These are phyloP conservation scores for Craterocephalus amniculus DNA, from an alignment of 2,797 vertebrate species.

Conservation along the genomic window DNA sequence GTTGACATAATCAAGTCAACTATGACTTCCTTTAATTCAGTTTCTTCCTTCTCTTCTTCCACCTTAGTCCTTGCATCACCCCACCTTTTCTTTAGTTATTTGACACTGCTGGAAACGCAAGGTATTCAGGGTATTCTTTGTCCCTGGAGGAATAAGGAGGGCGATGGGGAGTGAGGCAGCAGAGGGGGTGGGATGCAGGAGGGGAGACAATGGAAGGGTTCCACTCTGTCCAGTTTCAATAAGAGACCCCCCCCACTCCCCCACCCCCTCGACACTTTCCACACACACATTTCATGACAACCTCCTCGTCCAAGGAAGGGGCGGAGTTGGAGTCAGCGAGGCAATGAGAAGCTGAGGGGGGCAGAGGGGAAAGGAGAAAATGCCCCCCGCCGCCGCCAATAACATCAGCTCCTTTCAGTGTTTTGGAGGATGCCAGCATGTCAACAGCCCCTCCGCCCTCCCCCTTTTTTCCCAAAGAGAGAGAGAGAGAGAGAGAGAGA, in stretches of 20 bases:
- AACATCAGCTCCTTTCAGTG: conserved; percentile 45
- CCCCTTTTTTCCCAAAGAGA: conserved; percentile 48
- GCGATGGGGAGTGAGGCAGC: conserved; percentile 40
- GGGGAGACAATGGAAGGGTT: conserved; percentile 73
- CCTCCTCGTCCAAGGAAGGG: conserved; percentile 67
- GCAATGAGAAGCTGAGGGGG: conserved; percentile 52
- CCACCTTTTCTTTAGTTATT: conserved; percentile 71
- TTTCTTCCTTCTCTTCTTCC: conserved; percentile 30
- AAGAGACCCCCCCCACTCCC: conserved; percentile 45
- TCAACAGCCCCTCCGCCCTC: conserved; percentile 48
- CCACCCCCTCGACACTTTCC: conserved; percentile 25
- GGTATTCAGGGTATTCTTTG: conserved; percentile 79
- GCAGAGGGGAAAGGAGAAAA: conserved; percentile 43
- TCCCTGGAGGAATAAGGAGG: conserved; percentile 69
- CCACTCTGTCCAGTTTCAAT: conserved; percentile 74
- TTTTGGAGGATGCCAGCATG: conserved; percentile 61
- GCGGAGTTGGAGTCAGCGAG: conserved; percentile 57
- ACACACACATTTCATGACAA: conserved; percentile 48
- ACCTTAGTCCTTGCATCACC: conserved; percentile 42
- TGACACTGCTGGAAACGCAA: conserved; percentile 77
- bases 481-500: neutral
- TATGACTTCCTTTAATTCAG: neutral
- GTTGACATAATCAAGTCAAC: neutral
- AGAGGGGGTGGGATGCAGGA: conserved; percentile 45
- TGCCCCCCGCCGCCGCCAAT: conserved; percentile 19